A percentile compares a stretch with the other conserved stretches of the same genome.
phyloP scores from a whole-genome alignment of 2,888 invertebrate species.

The Leptura quadrifasciata region DNA sequence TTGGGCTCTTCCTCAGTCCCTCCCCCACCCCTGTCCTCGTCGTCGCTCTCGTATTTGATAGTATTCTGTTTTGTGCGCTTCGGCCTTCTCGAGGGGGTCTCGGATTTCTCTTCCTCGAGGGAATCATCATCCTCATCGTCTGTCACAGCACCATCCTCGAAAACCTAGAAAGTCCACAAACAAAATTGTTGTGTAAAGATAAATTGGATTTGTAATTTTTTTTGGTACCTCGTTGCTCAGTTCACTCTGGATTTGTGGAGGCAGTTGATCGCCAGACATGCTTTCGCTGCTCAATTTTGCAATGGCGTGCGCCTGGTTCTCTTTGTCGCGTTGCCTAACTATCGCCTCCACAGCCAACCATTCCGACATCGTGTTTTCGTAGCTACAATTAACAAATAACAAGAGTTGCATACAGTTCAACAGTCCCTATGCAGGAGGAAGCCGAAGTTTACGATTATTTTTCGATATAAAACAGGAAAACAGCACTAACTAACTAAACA shows the following conservation, averaged over 20 bases:
- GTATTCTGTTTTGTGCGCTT: slow-evolving; percentile 69
- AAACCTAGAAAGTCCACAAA: slow-evolving; percentile 64
- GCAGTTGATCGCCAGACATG: slow-evolving; percentile 74
- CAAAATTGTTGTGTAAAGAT: background rate
- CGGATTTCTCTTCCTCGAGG: slow-evolving; percentile 69
- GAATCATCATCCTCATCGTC: slow-evolving; percentile 70
- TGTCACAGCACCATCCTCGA: slow-evolving; percentile 70
- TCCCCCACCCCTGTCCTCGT: slow-evolving; percentile 53
- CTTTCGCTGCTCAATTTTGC: slow-evolving; percentile 89
- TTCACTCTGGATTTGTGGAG: slow-evolving; percentile 73
- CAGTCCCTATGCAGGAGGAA: too few species aligned
- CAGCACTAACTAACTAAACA: too few species aligned
- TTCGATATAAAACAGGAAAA: too few species aligned
- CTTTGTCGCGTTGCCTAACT: slow-evolving; percentile 87
- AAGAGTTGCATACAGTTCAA: too few species aligned
- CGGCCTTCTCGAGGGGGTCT: slow-evolving; percentile 57
- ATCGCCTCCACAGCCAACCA: slow-evolving; percentile 97
- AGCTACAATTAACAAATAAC: too few species aligned
- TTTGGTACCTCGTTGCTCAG: slow-evolving; percentile 74
- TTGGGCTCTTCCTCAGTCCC: background rate
- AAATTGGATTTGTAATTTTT: background rate
- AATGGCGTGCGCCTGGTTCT: slow-evolving; percentile 89
- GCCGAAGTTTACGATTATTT: too few species aligned
- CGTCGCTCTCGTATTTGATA: slow-evolving; percentile 69
- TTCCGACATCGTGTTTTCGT: slow-evolving; percentile 94